Evolutionary conservation across 2,797 vertebrate genomes (phyloP), one percentile per base, ranked within the genome.

Genomic region (Cirrhinus mrigala): DNA sequence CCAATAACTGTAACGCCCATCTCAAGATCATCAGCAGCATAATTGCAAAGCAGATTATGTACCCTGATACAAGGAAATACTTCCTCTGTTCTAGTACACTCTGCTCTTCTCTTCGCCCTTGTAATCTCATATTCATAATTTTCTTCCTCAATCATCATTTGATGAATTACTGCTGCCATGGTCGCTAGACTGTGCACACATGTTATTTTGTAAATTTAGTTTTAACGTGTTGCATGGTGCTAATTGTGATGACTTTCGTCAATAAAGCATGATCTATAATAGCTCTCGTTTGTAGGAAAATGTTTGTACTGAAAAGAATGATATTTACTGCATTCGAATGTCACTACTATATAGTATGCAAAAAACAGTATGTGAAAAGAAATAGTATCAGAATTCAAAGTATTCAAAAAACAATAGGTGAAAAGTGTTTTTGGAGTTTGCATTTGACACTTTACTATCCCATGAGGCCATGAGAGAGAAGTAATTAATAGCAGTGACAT

Each of bases 21-120:
- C 46, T 54, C 76, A 78, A 75, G 48, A 75, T 54, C 37, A 78
- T 62, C 54, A 46, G n/a, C n/a, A 44, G 33, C 56, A 78, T 58
- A 40, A 78, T 27, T 60, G 16, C 37, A 60, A 24, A 46, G n/a
- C 76, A 79, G 37, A 62, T 46, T 58, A 44, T 78, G 52, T 24
- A 27, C 56, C 15, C 40, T 1, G 9, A 46, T 79, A 79, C 37
- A 14, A 64, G 14, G n/a, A 62, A 46, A 78, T 27, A 62, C 52
- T 60, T 44, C 54, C 20, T 40, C 54, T 78, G 56, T 79, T 79
- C 56, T 48, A n/a, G 69, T 46, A 74, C 71, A 29, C 44, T 52
- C 14, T 74, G 71, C n/a, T 52, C 46, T 73, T n/a, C 69, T 74
- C 12, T 4, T 52, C n/a, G 10, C 71, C 46, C 46, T 52, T 69